Conservation (phyloP, 2,888 invertebrate species). For the Tromatobia lineatoria region DNA sequence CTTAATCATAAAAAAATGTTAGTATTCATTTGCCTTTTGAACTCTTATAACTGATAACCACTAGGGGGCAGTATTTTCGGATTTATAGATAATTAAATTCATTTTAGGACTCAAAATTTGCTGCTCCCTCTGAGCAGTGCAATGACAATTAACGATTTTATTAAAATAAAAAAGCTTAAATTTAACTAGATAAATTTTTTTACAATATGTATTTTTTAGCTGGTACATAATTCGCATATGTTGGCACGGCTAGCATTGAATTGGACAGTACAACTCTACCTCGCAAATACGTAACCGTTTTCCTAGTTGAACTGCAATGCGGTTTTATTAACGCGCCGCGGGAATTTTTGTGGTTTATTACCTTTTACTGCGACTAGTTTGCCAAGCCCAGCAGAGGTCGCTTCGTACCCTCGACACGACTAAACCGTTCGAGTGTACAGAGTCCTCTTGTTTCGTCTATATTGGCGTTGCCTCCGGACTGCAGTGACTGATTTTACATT, state of each 20-base stretch:
- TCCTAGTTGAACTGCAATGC: conserved; percentile 66
- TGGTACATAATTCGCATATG: not conserved
- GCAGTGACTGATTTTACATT: conserved; percentile 14
- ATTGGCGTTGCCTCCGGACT: not conserved
- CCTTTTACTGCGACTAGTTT: conserved; percentile 70
- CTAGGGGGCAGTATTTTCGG: too few relatives aligned
- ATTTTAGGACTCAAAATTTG: too few relatives aligned
- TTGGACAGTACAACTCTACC: not conserved
- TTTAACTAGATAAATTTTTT: too few relatives aligned
- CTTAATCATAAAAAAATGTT: too few relatives aligned
- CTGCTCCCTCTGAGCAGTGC: too few relatives aligned
- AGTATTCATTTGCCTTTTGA: too few relatives aligned
- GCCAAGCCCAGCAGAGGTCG: conserved; percentile 35
- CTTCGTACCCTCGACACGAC: conserved; percentile 21
- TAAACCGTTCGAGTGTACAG: conserved; percentile 8
- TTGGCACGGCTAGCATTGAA: conserved; percentile 10
- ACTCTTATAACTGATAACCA: too few relatives aligned
- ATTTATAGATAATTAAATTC: too few relatives aligned
- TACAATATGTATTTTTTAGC: not conserved
- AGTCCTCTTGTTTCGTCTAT: conserved; percentile 3
- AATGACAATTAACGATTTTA: too few relatives aligned
- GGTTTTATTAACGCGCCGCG: conserved; percentile 77
- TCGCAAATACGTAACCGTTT: conserved; percentile 26
- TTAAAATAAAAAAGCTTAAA: too few relatives aligned
- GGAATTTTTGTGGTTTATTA: conserved; percentile 77